phyloP scores from a whole-genome alignment of 2,888 invertebrate species.

The Drosophila mulleri region DNA sequence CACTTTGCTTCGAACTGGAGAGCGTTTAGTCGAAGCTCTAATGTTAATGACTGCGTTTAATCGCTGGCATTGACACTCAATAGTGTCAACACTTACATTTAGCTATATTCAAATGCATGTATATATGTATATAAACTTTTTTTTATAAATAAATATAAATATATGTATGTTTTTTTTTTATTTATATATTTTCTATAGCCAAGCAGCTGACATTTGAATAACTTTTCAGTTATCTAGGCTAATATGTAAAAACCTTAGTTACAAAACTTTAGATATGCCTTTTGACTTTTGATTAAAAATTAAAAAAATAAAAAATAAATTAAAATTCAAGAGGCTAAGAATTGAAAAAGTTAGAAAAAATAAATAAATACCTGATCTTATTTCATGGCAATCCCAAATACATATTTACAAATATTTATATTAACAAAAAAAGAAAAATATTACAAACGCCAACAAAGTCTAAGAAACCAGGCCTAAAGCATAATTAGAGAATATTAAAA shows the following conservation, averaged over 20 bases:
- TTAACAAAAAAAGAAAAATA: no score
- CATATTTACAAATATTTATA: no score
- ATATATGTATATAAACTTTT: not conserved
- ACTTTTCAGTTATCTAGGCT: not conserved
- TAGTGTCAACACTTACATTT: slow-evolving; percentile 1
- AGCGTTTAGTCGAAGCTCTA: slow-evolving; percentile 23
- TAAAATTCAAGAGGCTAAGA: no score
- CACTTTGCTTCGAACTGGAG: not conserved
- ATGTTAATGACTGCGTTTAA: slow-evolving; percentile 50
- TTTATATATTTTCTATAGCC: not conserved
- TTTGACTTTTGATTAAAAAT: not conserved
- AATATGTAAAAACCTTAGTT: not conserved
- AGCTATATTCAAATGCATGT: not conserved
- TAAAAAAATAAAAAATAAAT: no score
- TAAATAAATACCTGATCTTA: no score
- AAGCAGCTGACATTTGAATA: not conserved
- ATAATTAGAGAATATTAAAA: not conserved
- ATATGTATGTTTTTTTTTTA: not conserved
- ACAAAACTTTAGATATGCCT: not conserved
- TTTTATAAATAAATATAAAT: not conserved
- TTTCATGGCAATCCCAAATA: no score
- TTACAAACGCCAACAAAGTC: no score
- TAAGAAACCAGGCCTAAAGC: no score
- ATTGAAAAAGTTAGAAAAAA: no score
- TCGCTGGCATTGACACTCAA: slow-evolving; percentile 44